Base-by-base conservation (phyloP, 92 coral and sea anemone species). In the Phenganax stokvisi region DNA sequence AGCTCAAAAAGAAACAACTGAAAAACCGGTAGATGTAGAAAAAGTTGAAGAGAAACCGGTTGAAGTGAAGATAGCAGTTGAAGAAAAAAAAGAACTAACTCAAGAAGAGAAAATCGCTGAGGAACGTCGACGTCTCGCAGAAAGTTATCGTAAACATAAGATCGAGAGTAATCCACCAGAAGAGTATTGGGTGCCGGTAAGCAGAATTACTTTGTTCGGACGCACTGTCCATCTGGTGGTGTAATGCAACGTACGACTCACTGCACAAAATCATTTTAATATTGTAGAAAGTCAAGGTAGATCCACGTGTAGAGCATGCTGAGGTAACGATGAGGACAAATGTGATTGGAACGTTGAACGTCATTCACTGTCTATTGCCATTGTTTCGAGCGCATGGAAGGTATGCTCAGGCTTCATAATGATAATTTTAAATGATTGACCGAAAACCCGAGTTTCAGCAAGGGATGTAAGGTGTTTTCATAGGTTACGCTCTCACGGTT, bases 161-260 rank as follows among this genome's bases (percentile, higher is more conserved):
- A 65, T 37, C 7, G 57, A 20, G 55, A 79, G 51, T 31, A 11
- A 79, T 9, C 72, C 72, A 47, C 16, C 74, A 28, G 83, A 79
- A 64, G 83, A 63, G 8, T 79, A 37, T 60, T 79, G 83, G 83
- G 83, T 79, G 27, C 83, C 83, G 74, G 83, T 79, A 79, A 79
- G 83, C 15, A n/a, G 17, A 17, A 7, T 5, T 20, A n/a, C 58
- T 51, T 61, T 69, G 54, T 17, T 31, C 47, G 31, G 31, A 69
- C 27, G n/a, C 11, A 61, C 47, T 37, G 47, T 37, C 47, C 5
- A 37, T 37, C 47, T 37, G 47, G 7, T 59, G 65, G 0, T 1
- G n/a, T 3, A 13, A 25, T 1, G 16, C 65, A 25, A 59, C 65
- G 27, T 31, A 29, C 31, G 13, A 20, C 17, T 17, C 59, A 15